Evolutionary conservation across 2,797 vertebrate species (phyloP), one percentile per base, ranked within the genome.

Genomic region (Clarias laeviceps): DNA sequence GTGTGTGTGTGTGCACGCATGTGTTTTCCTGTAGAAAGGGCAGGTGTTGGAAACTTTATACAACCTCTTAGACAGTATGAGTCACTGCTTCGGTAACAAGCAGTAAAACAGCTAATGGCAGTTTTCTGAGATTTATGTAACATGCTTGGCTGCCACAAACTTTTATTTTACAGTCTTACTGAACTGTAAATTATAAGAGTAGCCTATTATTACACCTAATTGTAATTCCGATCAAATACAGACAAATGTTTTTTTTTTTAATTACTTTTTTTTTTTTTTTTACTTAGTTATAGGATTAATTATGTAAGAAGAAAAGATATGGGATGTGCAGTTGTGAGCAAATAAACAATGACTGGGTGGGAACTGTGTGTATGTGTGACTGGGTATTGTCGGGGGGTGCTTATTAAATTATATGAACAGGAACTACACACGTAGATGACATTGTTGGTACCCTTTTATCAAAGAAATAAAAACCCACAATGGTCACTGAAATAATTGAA

Each of bases 91-190:
- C 78, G 82, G 54, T 82, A 82, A 74, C 73, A 84, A 69, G 83
- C 79, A 77, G 17, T 82, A 57, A 62, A 73, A 34, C 82, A 69
- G n/a, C 74, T 82, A 73, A 82, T 70, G 82, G 62, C 80, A 80
- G 66, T 84, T 79, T 84, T 85, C 61, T 79, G 29, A 34, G 86
- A 64, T 87, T 87, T 59, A 87, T 86, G 61, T 86, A 85, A 87
- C 32, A 70, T 72, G 37, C 79, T 64, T 86, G 78, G 68, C 86
- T 76, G 73, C 73, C 32, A 32, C 54, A 57, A 32, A 57, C 17
- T 76, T 29, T 74, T 54, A 14, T 74, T 74, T 56, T 57, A 56
- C n/a, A 76, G 3, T 29, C 18, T 22, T 76, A 57, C 18, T 57
- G 27, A 20, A 76, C 3, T 76, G 73, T 27, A 76, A 76, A 76